Base-by-base conservation (phyloP, 2,113 vertebrate species). In the Coptodon bakossiorum region DNA sequence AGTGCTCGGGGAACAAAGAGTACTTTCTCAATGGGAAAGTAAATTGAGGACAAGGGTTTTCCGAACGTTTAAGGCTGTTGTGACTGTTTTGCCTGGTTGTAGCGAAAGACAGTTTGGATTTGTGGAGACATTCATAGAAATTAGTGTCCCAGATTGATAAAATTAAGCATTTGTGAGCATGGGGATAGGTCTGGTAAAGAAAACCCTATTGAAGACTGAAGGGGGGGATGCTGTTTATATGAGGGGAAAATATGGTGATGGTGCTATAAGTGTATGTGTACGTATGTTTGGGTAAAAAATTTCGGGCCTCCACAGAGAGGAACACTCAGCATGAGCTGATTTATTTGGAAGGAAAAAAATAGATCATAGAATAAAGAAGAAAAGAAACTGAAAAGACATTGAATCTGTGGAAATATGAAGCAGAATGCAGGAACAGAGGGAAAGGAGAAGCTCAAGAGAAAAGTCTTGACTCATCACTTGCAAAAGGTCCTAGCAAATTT, bases 401-500 rank as follows among this genome's bases (percentile, higher is more conserved):
- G 6, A 1, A 73, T 73, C 22, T 73, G 22, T 27, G 22, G 68
- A 73, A 73, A 73, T 73, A 73, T 73, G 0, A 29, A 48, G 68
- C 22, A 6, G 13, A 43, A 27, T 29, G 22, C 3, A 0, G 5
- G 38, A 43, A 73, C 68, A 27, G 13, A 27, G 40, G 22, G 13
- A 45, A 73, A 73, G 22, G 22, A 73, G 22, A 73, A 45, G 68
- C 22, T 48, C 40, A 29, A 29, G 22, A 48, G 40, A 48, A 48
- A 76, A 48, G 68, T 76, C 22, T 17, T 76, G 68, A 48, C 68
- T 76, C 68, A 76, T 76, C 24, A 10, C 2, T 48, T 27, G 14
- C 40, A 76, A 73, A 73, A 73, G 4, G 24, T 76, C 14, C 66
- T 73, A 43, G 66, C 22, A 73, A 45, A 73, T 73, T 45, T 73